Percentiles rank a stretch among this genome's conserved stretches.
phyloP scores from a whole-genome alignment of 2,113 vertebrate species.

The Mormyrus lacerda region DNA sequence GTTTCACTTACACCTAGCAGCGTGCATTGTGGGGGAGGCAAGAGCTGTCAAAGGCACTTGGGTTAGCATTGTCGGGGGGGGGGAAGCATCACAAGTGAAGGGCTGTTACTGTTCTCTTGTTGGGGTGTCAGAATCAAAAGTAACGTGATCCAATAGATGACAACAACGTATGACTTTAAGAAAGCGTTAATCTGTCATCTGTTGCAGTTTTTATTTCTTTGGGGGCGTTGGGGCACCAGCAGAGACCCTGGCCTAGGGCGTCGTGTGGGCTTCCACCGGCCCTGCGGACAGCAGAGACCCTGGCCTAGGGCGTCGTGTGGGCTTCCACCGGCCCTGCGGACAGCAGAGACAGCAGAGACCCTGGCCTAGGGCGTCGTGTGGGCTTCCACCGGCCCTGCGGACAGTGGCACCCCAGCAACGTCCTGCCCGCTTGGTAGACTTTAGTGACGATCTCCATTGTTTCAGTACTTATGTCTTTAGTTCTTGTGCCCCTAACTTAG shows the following conservation, averaged over 20 bases:
- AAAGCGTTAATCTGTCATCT: not conserved
- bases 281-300: not conserved
- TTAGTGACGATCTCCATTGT: not conserved
- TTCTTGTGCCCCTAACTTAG: not conserved
- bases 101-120: not conserved
- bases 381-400: not conserved
- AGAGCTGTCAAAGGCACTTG: not conserved
- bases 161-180: not conserved
- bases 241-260: too few species aligned
- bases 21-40: not conserved
- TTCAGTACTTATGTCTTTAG: not conserved
- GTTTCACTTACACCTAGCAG: not conserved
- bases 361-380: too few species aligned
- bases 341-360: not conserved
- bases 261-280: too few species aligned
- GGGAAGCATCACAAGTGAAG: not conserved
- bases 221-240: not conserved
- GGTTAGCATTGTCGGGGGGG: not conserved
- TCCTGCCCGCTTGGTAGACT: not conserved
- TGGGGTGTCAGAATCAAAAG: not conserved
- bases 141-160: not conserved
- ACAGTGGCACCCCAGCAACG: not conserved
- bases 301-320: too few species aligned
- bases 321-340: not conserved
- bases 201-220: not conserved